Base-by-base conservation (phyloP, 2,888 invertebrate genomes). In the Globia sparganii region DNA sequence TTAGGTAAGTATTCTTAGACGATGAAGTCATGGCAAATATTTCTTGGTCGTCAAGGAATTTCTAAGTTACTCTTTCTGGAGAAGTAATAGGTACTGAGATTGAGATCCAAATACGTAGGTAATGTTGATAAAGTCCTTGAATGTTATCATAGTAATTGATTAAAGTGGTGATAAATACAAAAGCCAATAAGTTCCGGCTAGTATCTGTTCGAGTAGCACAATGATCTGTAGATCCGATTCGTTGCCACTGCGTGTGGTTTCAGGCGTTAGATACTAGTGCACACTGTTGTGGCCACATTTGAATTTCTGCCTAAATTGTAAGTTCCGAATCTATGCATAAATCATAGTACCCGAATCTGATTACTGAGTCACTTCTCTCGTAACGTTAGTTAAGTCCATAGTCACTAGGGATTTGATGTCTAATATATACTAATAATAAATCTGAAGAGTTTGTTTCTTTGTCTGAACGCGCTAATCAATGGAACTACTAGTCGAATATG, bases 221-320 rank as follows among this genome's bases (percentile, higher is more conserved):
- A 59, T 66, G 25, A 66, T 80, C 53, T 31, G 18, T 34, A 68
- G 68, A 75, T 59, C 58, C 53, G 43, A 59, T 75, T 64, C 18
- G 21, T 75, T 56, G 34, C 46, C 28, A 15, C 46, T 72, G 46
- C 34, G 62, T 70, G 62, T 61, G 66, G 72, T 77, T 82, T 66
- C 46, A 79, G 58, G 46, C 59, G n/a, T 72, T 78, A 53, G 34
- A 65, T 65, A 37, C 34, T 46, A 64, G 43, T 61, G 53, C 53
- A 74, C 46, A 78, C 34, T 6, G 9, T 21, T 71, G 67, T 49
- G 56, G 62, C 62, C 8, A 53, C 43, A n/a, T 64, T 78, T 71
- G 62, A 53, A 67, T 78, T 46, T 73, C n/a, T 37, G 58, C 58
- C 61, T 72, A 64, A 69, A 70, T 81, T 66, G 43, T 58, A 40